Percentiles rank a stretch among this genome's conserved stretches.
phyloP scores from a whole-genome alignment of 2,113 vertebrate genomes.

The Corapipo altera region DNA sequence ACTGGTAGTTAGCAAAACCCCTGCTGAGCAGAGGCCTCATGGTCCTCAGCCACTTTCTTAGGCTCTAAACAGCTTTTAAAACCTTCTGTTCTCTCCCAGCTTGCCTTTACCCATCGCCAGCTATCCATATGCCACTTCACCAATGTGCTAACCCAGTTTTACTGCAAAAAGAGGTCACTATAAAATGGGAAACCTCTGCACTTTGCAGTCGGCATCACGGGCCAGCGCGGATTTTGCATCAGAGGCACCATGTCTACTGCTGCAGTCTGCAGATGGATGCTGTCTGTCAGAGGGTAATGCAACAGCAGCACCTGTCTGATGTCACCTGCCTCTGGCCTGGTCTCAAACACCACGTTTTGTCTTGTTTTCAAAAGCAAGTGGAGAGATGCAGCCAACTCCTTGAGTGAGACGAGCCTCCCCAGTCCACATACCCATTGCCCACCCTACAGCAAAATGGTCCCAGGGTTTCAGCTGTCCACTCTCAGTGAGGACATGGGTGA shows the following conservation, averaged over 20 bases:
- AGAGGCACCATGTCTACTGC: neutral
- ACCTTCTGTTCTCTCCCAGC: neutral
- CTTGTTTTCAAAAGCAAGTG: neutral
- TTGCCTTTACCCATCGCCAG: neutral
- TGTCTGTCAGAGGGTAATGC: neutral
- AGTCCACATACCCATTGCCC: accelerated
- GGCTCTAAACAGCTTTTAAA: neutral
- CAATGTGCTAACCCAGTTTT: neutral
- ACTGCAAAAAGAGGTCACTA: neutral
- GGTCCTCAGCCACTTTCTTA: neutral
- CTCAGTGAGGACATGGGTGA: accelerated
- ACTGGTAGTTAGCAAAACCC: neutral
- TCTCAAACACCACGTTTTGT: accelerated
- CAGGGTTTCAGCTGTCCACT: neutral
- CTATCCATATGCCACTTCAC: neutral
- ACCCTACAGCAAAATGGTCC: neutral
- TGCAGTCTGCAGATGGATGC: neutral
- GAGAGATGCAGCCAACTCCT: neutral
- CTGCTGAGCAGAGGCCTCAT: neutral
- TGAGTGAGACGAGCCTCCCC: accelerated
- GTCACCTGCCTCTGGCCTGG: neutral
- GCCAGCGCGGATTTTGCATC: neutral
- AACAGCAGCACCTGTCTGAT: neutral
- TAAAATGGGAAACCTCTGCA: neutral
- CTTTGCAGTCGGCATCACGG: accelerated